A percentile compares a stretch with the other conserved stretches of the same genome.
Conservation (phyloP, 2,113 vertebrate genomes). For the Spheniscus mendiculus region DNA sequence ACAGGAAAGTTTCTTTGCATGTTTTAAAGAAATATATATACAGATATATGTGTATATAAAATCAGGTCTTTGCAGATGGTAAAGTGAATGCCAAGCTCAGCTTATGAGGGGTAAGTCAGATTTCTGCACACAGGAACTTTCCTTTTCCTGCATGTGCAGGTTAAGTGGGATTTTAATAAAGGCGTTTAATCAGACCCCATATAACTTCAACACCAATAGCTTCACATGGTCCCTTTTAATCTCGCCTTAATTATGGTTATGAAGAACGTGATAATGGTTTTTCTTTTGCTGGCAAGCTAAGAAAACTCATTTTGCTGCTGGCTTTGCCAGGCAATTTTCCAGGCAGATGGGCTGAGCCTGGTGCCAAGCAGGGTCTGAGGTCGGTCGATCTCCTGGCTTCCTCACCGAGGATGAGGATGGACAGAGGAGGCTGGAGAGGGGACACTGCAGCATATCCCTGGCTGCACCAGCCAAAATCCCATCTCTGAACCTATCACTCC, state of each 20-base stretch:
- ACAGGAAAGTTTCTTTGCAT: conserved; percentile 43
- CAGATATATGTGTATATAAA: neutral
- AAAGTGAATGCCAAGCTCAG: neutral
- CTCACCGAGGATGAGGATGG: neutral
- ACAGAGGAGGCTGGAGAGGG: neutral
- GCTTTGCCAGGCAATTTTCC: neutral
- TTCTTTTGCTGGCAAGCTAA: neutral
- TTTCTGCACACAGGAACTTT: neutral
- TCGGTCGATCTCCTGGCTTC: neutral
- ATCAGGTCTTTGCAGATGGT: neutral
- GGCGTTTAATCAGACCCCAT: neutral
- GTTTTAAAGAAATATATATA: neutral
- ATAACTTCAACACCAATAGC: neutral
- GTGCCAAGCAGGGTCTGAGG: neutral
- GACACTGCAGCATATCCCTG: neutral
- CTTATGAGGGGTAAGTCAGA: neutral
- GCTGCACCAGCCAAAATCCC: neutral
- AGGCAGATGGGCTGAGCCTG: neutral
- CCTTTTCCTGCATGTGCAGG: neutral
- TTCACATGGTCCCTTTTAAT: neutral
- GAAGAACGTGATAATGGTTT: neutral
- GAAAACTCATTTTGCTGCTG: neutral
- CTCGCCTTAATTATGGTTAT: neutral
- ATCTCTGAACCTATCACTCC: neutral
- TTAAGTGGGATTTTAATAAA: neutral